Conservation (phyloP, 2,113 vertebrate species). For the Amazona guildingii region DNA sequence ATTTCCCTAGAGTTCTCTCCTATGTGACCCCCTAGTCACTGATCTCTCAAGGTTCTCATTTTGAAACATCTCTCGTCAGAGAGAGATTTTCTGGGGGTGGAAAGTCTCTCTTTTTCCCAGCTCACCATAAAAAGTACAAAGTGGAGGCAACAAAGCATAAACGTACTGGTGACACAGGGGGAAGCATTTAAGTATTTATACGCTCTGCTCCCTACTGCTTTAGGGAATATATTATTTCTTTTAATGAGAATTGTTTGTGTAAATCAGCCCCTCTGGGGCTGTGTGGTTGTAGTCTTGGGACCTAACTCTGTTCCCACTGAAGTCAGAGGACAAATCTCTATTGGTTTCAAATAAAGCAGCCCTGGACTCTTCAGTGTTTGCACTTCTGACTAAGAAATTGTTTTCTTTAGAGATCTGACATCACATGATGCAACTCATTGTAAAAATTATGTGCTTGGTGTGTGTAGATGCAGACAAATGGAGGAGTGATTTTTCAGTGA, state of each 20-base stretch:
- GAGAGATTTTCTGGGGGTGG: not conserved
- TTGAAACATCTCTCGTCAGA: not conserved
- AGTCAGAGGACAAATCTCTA: not conserved
- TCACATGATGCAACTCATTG: constrained; percentile 64
- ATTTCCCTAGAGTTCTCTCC: not conserved
- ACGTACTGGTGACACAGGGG: not conserved
- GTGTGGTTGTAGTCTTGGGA: not conserved
- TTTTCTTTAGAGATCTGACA: constrained; percentile 41
- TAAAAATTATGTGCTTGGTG: constrained; percentile 25
- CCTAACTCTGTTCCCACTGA: not conserved
- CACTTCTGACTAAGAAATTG: not conserved
- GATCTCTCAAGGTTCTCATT: not conserved
- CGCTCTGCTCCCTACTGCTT: not conserved
- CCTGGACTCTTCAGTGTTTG: not conserved
- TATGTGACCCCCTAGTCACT: not conserved
- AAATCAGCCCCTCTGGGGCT: not conserved
- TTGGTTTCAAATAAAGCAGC: not conserved
- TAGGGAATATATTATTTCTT: not conserved
- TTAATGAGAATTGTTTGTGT: not conserved
- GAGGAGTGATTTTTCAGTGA: not conserved
- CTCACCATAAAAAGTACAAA: not conserved
- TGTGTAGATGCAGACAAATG: not conserved
- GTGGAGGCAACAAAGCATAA: not conserved
- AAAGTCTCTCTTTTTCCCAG: not conserved
- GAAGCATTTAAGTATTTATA: not conserved